These are phyloP conservation scores for Aphrophora alni DNA, from an alignment of 2,888 invertebrate species.

Conservation along the genomic window DNA sequence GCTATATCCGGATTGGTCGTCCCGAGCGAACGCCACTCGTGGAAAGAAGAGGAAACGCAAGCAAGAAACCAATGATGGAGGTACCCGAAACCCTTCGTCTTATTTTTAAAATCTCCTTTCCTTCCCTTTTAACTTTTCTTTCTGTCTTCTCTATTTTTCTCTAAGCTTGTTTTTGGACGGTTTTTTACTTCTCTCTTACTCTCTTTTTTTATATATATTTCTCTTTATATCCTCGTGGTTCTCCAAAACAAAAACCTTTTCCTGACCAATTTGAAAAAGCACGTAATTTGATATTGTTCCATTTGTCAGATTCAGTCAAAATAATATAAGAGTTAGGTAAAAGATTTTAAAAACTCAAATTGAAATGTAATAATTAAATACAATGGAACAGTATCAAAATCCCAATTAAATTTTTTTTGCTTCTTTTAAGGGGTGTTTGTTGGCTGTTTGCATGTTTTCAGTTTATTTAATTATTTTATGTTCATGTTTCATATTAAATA, in stretches of 20 bases:
- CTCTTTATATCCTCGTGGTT: slow-evolving; percentile 33
- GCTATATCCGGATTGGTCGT: slow-evolving; percentile 99
- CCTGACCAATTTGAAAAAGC: slow-evolving; percentile 19
- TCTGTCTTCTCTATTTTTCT: slow-evolving; percentile 40
- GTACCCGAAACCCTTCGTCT: slow-evolving; percentile 65
- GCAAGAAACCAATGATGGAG: slow-evolving; percentile 97
- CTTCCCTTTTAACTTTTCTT: slow-evolving; percentile 44
- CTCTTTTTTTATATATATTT: slow-evolving; percentile 36
- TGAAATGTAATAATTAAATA: background rate
- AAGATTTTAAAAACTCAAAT: slow-evolving; percentile 1
- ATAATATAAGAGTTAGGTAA: background rate
- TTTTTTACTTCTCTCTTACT: slow-evolving; percentile 40
- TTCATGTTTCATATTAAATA: background rate
- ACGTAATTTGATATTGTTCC: slow-evolving; percentile 32
- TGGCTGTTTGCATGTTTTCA: slow-evolving; percentile 55
- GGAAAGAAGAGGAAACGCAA: slow-evolving; percentile 99
- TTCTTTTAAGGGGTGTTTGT: slow-evolving; percentile 53
- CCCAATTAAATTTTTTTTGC: slow-evolving; percentile 59
- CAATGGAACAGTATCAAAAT: slow-evolving; percentile 34
- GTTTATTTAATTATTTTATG: slow-evolving; percentile 40
- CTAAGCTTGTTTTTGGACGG: slow-evolving; percentile 38
- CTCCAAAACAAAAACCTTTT: slow-evolving; percentile 10
- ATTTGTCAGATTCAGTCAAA: slow-evolving; percentile 16
- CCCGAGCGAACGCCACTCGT: slow-evolving; percentile 99
- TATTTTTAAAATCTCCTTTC: slow-evolving; percentile 27